Base-by-base conservation (phyloP, 2,888 invertebrate species). In the Nymphalis polychloros region DNA sequence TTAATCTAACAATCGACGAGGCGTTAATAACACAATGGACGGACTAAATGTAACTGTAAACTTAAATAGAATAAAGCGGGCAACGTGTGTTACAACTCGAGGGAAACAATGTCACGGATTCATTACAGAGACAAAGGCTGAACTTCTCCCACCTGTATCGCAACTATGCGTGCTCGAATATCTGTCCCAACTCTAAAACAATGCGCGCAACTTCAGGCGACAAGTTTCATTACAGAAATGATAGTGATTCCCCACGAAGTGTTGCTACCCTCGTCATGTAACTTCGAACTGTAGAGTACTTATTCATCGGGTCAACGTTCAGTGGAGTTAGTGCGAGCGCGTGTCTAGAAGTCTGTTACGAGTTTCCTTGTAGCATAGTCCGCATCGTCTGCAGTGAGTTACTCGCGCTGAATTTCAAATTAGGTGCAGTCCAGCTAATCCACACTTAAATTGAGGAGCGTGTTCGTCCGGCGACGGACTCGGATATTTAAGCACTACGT, bases 121-220 rank as follows among this genome's bases (percentile, higher is more conserved):
- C 75, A 77, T 77, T 77, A 75, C 71, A 62, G 68, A 74, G 73
- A 77, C 79, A 79, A 78, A 78, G 78, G 78, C 70, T 55, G 63
- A 78, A 79, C 73, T 79, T 78, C 57, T 63, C 63, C 75, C 75
- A 76, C 76, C 78, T 76, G 77, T 64, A 57, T 55, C 27, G 69
- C 72, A 78, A 77, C 76, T 78, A 78, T 74, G 72, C 68, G 72
- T 70, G 64, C 73, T 70, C 57, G 72, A 67, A 70, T 73, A 67
- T 72, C 62, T 66, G 27, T 31, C 60, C 66, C 70, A 72, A 71
- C 67, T 72, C 59, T 41, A 46, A 65, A 69, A 75, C 75, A 75
- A 69, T 68, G 70, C 59, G 70, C 19, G 68, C 59, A 68, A 72
- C 59, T 64, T 66, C 41, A 46, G 64, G 52, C 61, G 50, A 49